Evolutionary conservation across 2,888 invertebrate genomes (phyloP), one percentile per base, ranked within the genome.

Genomic region (Coleophora flavipennella): DNA sequence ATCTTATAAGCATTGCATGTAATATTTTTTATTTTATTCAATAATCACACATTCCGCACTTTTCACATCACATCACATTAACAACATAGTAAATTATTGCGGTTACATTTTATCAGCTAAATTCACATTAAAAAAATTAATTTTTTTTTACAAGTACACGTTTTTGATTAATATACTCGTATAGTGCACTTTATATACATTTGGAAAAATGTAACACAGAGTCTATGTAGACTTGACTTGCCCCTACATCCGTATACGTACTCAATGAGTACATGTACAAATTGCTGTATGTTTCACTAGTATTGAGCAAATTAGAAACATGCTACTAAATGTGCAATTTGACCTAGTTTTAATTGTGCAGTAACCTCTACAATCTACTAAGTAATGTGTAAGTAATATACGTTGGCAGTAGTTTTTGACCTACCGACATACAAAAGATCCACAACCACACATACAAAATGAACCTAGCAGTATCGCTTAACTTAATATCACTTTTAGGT

Each of bases 401-500:
- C 58, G 63, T 48, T 62, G 63, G 65, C 68, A 66, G 63, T 67
- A 61, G 57, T 49, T 51, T 50, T 49, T 47, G 45, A 46, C 48
- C 54, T 59, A 59, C 50, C 46, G 45, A 46, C 48, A 53, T 59
- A 59, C 50, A 45, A 48, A 59, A 45, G 43, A 51, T 58, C 47
- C 50, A 50, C 57, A 57, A 57, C 50, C 67, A 66, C 62, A 55
- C 67, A 65, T 65, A 72, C 72, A 75, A 70, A 72, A 76, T 71
- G 74, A 78, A 78, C 69, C 69, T 74, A 76, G 63, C 60, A 59
- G 62, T 70, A 68, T 66, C 61, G 68, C 80, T 78, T 80, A 81
- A 78, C 74, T 77, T 83, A 83, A 78, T 83, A 84, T 84, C 83
- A 83, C 83, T 79, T 81, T 74, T 70, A 67, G 60, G 68, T 75